Percentiles rank a stretch among this genome's conserved stretches.
Conservation (phyloP, 1,140 invertebrate genomes). For the Monomorium pharaonis region DNA sequence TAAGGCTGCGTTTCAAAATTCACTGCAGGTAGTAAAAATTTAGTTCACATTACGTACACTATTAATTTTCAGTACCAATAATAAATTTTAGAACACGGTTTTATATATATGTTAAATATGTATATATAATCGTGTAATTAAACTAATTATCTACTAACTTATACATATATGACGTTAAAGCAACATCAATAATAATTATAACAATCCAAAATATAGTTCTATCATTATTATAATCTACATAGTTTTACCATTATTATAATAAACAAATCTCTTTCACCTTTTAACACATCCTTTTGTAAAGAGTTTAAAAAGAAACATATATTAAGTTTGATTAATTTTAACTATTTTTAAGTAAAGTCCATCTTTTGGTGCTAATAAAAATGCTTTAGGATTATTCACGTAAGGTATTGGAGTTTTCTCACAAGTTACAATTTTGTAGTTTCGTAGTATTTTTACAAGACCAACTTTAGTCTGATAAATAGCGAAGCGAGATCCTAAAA, state of each 20-base stretch:
- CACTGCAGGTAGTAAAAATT: no score
- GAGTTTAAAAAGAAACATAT: neutral
- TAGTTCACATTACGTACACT: no score
- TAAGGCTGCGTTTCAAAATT: no score
- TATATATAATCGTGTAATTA: no score
- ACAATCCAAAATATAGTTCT: neutral
- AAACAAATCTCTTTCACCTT: neutral
- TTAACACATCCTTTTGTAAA: neutral
- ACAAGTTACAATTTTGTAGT: slow-evolving; percentile 78
- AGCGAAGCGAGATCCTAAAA: slow-evolving; percentile 81
- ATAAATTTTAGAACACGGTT: no score
- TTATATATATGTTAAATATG: no score
- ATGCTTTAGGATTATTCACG: slow-evolving; percentile 84
- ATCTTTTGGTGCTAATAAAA: slow-evolving; percentile 66
- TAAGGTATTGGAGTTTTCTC: slow-evolving; percentile 75
- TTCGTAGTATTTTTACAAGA: slow-evolving; percentile 80
- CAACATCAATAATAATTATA: neutral
- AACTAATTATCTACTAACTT: no score
- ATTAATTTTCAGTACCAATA: no score
- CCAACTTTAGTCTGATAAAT: slow-evolving; percentile 84
- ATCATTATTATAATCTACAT: neutral
- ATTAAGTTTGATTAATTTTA: slow-evolving; percentile 42
- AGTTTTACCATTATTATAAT: neutral
- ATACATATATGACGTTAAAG: no score
- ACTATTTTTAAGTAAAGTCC: slow-evolving; percentile 73